Evolutionary conservation across 2,797 vertebrate species (phyloP).

Genomic region (Neoniphon sammara): DNA sequence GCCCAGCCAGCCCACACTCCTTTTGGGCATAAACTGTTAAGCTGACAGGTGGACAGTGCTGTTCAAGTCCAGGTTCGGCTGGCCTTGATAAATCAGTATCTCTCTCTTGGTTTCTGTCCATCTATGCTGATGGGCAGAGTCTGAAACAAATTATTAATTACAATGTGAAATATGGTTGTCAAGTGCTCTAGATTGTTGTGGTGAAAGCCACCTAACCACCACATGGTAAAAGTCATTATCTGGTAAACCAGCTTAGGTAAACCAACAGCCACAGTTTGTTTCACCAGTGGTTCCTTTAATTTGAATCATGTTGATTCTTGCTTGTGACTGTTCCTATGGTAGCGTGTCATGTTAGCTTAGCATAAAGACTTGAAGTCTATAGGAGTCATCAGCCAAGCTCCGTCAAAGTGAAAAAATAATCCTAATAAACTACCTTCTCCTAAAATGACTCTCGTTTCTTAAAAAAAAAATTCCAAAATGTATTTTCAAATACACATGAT

Average conservation of each 20-base stretch:
- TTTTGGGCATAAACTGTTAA: conserved; percentile 17
- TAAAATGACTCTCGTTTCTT: no score
- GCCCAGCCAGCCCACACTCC: background rate
- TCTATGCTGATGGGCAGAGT: conserved; percentile 2
- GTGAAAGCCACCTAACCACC: background rate
- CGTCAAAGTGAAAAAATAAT: no score
- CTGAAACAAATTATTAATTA: background rate
- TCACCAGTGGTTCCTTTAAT: background rate
- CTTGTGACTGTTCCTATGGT: no score
- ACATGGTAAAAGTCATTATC: background rate
- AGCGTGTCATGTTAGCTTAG: no score
- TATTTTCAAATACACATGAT: no score
- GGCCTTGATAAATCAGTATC: conserved; percentile 56
- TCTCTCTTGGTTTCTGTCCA: conserved; percentile 6
- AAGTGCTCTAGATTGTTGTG: background rate
- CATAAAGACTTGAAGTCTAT: no score
- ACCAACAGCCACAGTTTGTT: no score
- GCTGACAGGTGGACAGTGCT: conserved; percentile 3
- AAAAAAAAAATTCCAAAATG: no score
- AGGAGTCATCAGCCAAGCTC: no score
- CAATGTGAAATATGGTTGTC: background rate
- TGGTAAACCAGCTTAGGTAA: background rate
- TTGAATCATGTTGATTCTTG: background rate
- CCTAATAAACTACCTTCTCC: no score
- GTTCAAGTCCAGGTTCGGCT: conserved; percentile 13